Evolutionary conservation across 2,888 invertebrate species (phyloP), one percentile per base, ranked within the genome.

Genomic region (Idaea biselata): DNA sequence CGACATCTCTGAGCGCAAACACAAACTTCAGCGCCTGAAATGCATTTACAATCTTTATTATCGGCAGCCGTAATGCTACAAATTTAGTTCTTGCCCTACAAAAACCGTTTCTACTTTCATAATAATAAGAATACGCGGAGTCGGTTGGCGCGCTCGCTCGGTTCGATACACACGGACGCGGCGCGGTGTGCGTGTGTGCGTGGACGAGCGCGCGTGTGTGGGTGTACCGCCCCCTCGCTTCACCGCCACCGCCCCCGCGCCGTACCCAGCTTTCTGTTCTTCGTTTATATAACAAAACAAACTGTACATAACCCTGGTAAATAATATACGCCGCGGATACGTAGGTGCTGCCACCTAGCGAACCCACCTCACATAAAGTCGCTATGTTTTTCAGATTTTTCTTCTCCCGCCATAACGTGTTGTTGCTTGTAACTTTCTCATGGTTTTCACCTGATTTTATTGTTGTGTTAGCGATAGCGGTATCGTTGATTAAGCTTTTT

Each of bases 91-190:
- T 89, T 91, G 92, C 89, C 92, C 92, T 91, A 92, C 92, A 92
- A 92, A 92, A 92, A 92, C 88, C 92, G 91, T 92, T 92, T 92
- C 91, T 92, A 90, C 91, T 92, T 91, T 92, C 91, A 87, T 91
- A 89, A 91, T 92, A 93, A 94, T 94, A 91, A 94, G 94, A 94
- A 94, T 94, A 94, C 93, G 93, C 85, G 87, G 91, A 90, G 91
- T 91, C 89, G 88, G 84, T 84, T 85, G 69, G 87, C 88, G 86
- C 87, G 88, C 85, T 86, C 86, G 87, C 83, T 88, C 85, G 83
- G 89, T 87, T 88, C 87, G 89, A 88, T 78, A 86, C 86, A 86
- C 84, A 82, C 80, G 87, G 85, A 78, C 62, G 81, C 78, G 80
- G 82, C 63, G 72, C 68, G 53, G 68, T 53, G 73, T n/a, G 56